Conservation (phyloP, 2,888 invertebrate species). For the Malachius bipustulatus region DNA sequence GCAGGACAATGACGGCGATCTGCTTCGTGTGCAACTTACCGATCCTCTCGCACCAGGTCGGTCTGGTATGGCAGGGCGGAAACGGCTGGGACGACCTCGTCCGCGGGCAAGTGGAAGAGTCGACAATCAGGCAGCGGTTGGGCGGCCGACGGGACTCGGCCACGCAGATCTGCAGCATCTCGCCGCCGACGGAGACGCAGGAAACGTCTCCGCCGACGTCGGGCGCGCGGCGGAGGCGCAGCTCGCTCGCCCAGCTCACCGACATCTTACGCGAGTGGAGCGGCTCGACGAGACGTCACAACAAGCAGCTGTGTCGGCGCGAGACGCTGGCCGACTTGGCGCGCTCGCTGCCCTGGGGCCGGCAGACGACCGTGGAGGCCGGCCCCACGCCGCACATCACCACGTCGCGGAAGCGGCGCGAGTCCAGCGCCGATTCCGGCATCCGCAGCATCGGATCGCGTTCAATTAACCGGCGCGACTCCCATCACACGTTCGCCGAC, state of each 20-base stretch:
- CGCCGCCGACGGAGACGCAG: conserved; percentile 64
- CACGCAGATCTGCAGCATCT: conserved; percentile 77
- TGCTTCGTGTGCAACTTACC: conserved; percentile 95
- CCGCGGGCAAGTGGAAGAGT: conserved; percentile 75
- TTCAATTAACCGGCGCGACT: conserved; percentile 63
- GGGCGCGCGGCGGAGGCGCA: conserved; percentile 62
- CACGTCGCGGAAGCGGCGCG: conserved; percentile 58
- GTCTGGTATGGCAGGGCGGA: conserved; percentile 85
- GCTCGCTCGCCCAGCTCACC: conserved; percentile 77
- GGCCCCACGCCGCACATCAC: conserved; percentile 34
- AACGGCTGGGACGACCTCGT: conserved; percentile 92
- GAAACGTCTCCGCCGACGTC: conserved; percentile 53
- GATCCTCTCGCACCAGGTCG: conserved; percentile 88
- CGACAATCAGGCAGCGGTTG: conserved; percentile 70
- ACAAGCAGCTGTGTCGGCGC: conserved; percentile 64
- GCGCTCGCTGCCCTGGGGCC: conserved; percentile 71
- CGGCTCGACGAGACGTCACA: conserved; percentile 45
- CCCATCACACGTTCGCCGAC: conserved; percentile 54
- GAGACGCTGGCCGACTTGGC: conserved; percentile 83
- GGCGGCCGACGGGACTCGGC: conserved; percentile 81
- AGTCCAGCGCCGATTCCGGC: conserved; percentile 79
- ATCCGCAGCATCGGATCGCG: conserved; percentile 58
- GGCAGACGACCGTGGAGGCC: conserved; percentile 46
- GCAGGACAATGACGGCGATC: conserved; percentile 86
- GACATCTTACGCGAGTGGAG: conserved; percentile 84